Base-by-base conservation (phyloP, 2,888 invertebrate species). In the Habrosyne pyritoides region DNA sequence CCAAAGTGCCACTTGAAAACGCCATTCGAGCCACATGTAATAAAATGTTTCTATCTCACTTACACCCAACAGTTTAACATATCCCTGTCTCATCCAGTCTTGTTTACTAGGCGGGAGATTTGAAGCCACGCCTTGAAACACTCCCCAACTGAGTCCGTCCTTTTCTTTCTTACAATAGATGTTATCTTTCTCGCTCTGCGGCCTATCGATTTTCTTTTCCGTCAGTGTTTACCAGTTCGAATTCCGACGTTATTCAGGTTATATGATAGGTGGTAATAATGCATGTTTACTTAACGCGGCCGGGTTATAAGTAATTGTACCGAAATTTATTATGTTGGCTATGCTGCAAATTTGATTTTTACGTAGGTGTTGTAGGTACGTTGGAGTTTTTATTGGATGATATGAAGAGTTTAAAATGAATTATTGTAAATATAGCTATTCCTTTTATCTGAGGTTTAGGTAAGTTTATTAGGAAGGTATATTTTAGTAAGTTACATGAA, bases 221-320 rank as follows among this genome's bases (percentile, higher is more conserved):
- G 71, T 63, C 66, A 71, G 79, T 89, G 89, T 89, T 89, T 89
- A 89, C 87, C 75, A 83, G 82, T 72, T 73, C 73, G 75, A 84
- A 87, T 88, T 83, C 79, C 81, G 78, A 74, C 66, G 83, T 77
- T 81, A 71, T 70, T 67, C 71, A 54, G 64, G 79, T 83, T 77
- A 71, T 77, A 71, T 58, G 75, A 64, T 72, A 65, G 60, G 60
- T 60, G 53, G 77, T 81, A 77, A 82, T 84, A 87, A 79, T 76
- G 75, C 73, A 67, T 77, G 84, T 79, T 81, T 77, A 82, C 81
- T 79, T 72, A 68, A 77, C 69, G 64, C 71, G 75, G 81, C 64
- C 63, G 79, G 69, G 71, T 82, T 79, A 80, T 83, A 79, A 73
- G 22, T 21, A 18, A 28, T 50, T 18, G 5, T 28, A 21, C 14